Evolutionary conservation across 2,888 invertebrate species (phyloP), one percentile per base, ranked within the genome.

Genomic region (Podotricha telesiphe): DNA sequence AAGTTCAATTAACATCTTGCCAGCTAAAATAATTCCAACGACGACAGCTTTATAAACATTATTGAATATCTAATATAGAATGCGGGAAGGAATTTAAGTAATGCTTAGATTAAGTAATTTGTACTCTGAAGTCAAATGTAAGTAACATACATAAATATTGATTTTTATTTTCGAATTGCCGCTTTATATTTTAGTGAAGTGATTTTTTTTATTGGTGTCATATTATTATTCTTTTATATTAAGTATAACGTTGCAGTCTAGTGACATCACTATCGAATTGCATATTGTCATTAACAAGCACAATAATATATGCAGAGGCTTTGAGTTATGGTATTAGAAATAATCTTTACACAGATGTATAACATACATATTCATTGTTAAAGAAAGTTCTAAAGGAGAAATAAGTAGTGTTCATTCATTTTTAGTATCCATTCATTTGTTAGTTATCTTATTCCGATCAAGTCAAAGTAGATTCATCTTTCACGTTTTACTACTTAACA

Each of bases 401-500:
- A 53, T 17, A 5, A 58, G 20, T 58, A n/a, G 20, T 15, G 40
- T n/a, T n/a, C n/a, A n/a, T n/a, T n/a, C n/a, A n/a, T n/a, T n/a
- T n/a, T n/a, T n/a, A 58, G 42, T 58, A 20, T 11, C 20, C 20
- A 40, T 15, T 40, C 15, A 58, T 40, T 34, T 22, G 28, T 40
- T 15, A 58, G 15, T 45, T 28, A 28, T 50, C 17, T 50, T 15
- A 62, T 37, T 37, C 22, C 28, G 10, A 19, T 17, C n/a, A 62
- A 34, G 19, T 28, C 11, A 62, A 11, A 17, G 62, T 65, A 65
- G 59, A 55, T 58, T 64, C 45, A 47, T 62, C 48, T 65, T 37
- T 58, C 28, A 69, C 59, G 53, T 55, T 61, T 61, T 53, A 65
- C 53, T 59, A 53, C 37, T 53, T 37, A 22, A 40, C 47, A 48